Conservation (phyloP, 1,140 invertebrate genomes). For the Drosophila ironensis region DNA sequence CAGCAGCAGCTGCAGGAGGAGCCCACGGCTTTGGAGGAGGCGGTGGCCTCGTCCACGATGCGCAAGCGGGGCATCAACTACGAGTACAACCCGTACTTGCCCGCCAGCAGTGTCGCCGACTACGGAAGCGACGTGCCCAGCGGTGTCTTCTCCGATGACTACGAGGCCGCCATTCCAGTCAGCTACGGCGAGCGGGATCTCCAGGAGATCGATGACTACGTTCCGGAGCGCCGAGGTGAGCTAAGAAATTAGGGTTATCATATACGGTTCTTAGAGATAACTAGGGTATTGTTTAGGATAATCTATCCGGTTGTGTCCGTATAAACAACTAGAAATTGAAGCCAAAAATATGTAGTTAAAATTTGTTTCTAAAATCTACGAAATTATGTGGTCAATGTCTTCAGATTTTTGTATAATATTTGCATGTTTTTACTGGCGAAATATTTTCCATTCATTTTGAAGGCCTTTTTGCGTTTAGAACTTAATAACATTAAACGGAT, state of each 20-base stretch:
- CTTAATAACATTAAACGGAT: not conserved
- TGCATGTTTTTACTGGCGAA: too few species aligned
- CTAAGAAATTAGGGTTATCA: too few species aligned
- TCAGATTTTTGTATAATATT: too few species aligned
- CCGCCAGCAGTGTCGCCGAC: constrained; percentile 19
- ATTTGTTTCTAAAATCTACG: too few species aligned
- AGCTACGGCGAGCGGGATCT: constrained; percentile 59
- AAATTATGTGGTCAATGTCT: too few species aligned
- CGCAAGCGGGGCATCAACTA: constrained; percentile 76
- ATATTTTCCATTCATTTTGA: too few species aligned
- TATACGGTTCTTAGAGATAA: too few species aligned
- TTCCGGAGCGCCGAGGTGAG: constrained; percentile 54
- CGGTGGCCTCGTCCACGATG: constrained; percentile 60
- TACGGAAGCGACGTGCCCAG: constrained; percentile 38
- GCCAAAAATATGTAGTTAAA: too few species aligned
- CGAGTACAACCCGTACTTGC: constrained; percentile 59
- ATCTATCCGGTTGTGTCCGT: too few species aligned
- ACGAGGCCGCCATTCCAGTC: constrained; percentile 40
- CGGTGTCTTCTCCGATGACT: constrained; percentile 55
- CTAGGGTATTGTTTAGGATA: too few species aligned
- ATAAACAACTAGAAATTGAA: too few species aligned
- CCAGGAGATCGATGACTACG: constrained; percentile 76
- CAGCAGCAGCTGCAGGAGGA: constrained; percentile 62
- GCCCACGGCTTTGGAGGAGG: constrained; percentile 53
- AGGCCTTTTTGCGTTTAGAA: too few species aligned